These are phyloP conservation scores for Antennarius maculatus DNA, from an alignment of 2,797 vertebrate species.

Conservation along the genomic window DNA sequence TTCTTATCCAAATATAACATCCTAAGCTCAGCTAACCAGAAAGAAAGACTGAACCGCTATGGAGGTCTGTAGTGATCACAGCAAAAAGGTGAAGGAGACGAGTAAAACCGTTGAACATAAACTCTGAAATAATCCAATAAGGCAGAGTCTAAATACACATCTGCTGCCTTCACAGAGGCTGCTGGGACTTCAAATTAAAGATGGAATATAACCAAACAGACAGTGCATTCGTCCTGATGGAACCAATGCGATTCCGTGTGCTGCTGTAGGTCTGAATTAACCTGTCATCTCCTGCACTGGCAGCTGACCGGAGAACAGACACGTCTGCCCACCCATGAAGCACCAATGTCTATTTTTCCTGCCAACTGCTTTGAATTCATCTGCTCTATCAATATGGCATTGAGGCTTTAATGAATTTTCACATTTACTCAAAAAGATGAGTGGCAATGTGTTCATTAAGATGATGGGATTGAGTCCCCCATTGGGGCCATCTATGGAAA, in stretches of 20 bases:
- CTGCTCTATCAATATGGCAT: slow-evolving; percentile 24
- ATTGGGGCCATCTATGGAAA: slow-evolving; percentile 9
- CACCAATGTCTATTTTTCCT: slow-evolving; percentile 26
- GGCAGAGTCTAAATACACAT: slow-evolving; percentile 24
- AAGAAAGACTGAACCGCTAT: slow-evolving; percentile 38
- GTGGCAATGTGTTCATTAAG: background rate
- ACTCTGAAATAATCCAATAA: slow-evolving; percentile 28
- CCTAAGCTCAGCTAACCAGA: slow-evolving; percentile 39
- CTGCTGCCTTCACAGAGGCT: slow-evolving; percentile 13
- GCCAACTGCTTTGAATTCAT: slow-evolving; percentile 22
- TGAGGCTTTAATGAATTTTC: slow-evolving; percentile 38
- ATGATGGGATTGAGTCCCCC: slow-evolving; percentile 20
- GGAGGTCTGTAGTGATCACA: slow-evolving; percentile 42
- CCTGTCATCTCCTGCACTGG: slow-evolving; percentile 48
- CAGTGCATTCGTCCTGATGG: slow-evolving; percentile 57
- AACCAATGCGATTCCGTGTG: slow-evolving; percentile 61
- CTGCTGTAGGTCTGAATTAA: slow-evolving; percentile 69
- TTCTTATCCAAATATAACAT: slow-evolving; percentile 67
- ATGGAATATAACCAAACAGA: slow-evolving; percentile 39
- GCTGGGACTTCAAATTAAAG: slow-evolving; percentile 24
- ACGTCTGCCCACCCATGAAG: slow-evolving; percentile 66
- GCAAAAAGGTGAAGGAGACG: slow-evolving; percentile 30
- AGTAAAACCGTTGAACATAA: slow-evolving; percentile 24
- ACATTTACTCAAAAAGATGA: slow-evolving; percentile 25
- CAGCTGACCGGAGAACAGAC: slow-evolving; percentile 61